Evolutionary conservation across 1,140 invertebrate species (phyloP), one percentile per base, ranked within the genome.

Genomic region (Bombus balteatus): DNA sequence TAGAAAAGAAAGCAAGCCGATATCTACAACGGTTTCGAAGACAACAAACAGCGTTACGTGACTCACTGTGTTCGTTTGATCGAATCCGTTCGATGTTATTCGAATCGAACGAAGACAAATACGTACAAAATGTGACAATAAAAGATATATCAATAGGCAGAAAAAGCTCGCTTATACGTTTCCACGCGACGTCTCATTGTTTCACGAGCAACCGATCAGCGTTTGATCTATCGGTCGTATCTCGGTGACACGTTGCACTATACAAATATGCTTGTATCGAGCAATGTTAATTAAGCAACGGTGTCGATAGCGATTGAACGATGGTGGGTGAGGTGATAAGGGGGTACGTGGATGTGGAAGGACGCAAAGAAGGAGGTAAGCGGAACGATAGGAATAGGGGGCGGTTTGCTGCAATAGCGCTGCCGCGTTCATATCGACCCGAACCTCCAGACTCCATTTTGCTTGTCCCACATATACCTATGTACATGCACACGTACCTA

Each of bases 391-490:
- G 88, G 88, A 88, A 89, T 87, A 87, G 87, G 88, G 91, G 90
- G 88, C 87, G 88, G 91, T 92, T 94, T 94, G 93, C 93, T 93
- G 93, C 93, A 94, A 93, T 93, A 93, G 92, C 92, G 91, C 91
- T 94, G 91, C 89, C 93, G 93, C 94, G 93, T 91, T 94, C 90
- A 92, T 94, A 94, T 94, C 93, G 93, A 94, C 93, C 94, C 92
- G 84, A 87, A 81, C 86, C 86, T 88, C 83, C 86, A 87, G 91
- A 89, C 92, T 94, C 94, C 94, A 94, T 94, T 92, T 94, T 94
- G 93, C 91, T 92, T 93, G 92, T 86, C 91, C 93, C 90, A 94
- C 92, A 93, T 94, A 93, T 85, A 91, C 83, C 87, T 32, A 83
- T 65, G 70, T 81, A 86, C 68, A 73, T 85, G 57, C 75, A 78